Conservation (phyloP, 2,797 vertebrate species). For the Tachyglossus aculeatus region DNA sequence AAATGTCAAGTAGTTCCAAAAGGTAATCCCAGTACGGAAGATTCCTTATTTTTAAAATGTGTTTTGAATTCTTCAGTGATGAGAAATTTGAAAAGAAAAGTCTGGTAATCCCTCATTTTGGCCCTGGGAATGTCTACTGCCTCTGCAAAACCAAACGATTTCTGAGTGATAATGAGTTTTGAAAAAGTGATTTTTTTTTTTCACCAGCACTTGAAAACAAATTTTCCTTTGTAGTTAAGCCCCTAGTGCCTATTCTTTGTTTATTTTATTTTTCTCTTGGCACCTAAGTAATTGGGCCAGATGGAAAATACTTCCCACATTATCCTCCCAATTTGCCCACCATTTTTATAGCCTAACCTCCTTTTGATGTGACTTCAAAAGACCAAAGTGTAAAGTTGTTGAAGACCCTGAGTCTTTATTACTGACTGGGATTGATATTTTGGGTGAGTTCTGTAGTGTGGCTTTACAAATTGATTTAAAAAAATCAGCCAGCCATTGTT, state of each 20-base stretch:
- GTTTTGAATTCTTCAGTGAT: slow-evolving; percentile 7
- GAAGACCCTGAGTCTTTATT: no score
- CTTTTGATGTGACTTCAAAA: slow-evolving; percentile 20
- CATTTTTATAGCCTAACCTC: slow-evolving; percentile 27
- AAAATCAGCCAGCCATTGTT: no score
- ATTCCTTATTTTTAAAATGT: slow-evolving; percentile 34
- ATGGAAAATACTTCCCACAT: slow-evolving; percentile 22
- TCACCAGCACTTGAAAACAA: neutral
- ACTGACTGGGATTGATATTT: no score
- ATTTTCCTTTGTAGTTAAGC: slow-evolving; percentile 6
- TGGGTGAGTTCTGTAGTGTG: no score
- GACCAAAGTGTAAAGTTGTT: no score
- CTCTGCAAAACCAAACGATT: neutral
- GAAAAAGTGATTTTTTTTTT: neutral
- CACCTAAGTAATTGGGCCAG: slow-evolving; percentile 12
- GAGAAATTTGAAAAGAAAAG: slow-evolving; percentile 10
- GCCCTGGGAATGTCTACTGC: neutral
- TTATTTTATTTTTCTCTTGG: slow-evolving; percentile 42
- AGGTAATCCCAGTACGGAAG: slow-evolving; percentile 12
- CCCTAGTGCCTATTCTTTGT: neutral
- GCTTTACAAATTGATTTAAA: no score
- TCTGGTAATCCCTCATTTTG: neutral
- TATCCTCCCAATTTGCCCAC: slow-evolving; percentile 38
- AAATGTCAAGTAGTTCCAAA: slow-evolving; percentile 9
- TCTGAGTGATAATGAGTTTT: neutral